Evolutionary conservation across 2,113 vertebrate species (phyloP).

Genomic region (Manacus vitellinus): DNA sequence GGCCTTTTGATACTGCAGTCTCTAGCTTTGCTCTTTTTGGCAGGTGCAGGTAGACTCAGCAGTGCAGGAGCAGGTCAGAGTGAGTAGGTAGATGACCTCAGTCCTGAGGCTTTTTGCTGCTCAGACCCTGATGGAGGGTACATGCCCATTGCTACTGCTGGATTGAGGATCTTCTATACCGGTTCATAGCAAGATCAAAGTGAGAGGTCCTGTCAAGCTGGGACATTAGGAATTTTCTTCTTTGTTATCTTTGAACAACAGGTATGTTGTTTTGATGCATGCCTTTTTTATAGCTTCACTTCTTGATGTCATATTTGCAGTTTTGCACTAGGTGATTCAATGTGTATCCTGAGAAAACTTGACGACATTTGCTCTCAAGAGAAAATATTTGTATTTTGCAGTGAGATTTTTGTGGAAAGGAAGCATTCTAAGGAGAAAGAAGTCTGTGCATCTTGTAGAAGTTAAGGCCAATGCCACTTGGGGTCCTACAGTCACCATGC

Average conservation of each 20-base stretch:
- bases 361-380: background rate
- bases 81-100: background rate
- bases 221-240: background rate
- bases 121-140: background rate
- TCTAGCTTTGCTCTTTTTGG: background rate
- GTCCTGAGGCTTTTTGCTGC: background rate
- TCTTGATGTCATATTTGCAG: background rate
- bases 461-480: background rate
- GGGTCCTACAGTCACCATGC: background rate
- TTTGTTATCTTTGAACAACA: background rate
- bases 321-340: background rate
- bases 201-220: background rate
- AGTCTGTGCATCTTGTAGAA: background rate
- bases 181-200: background rate
- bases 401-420: background rate
- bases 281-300: background rate
- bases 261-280: background rate
- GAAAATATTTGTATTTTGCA: background rate
- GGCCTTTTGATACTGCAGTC: background rate
- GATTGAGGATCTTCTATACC: background rate
- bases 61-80: background rate
- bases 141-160: rapidly evolving
- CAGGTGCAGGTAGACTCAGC: background rate
- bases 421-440: background rate
- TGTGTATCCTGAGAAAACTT: background rate